Evolutionary conservation across 2,888 invertebrate genomes (phyloP).

Genomic region (Steromphala cineraria): DNA sequence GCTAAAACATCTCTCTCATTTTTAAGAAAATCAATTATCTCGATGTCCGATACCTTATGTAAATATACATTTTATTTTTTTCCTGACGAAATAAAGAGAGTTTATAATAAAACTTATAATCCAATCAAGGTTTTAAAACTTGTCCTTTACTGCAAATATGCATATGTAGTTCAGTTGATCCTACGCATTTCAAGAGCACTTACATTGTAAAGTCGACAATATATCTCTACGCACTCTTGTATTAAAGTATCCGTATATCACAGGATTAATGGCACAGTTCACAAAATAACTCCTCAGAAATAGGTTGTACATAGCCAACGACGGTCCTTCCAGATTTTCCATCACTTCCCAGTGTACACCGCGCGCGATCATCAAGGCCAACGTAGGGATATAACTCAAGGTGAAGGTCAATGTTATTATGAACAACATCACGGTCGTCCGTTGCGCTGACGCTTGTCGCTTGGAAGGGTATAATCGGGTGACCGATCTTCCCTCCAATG

Average conservation of each 20-base stretch:
- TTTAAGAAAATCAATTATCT: too few species aligned
- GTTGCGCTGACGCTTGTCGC: slow-evolving; percentile 25
- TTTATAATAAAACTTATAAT: too few species aligned
- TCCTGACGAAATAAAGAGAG: too few species aligned
- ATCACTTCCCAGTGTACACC: slow-evolving; percentile 37
- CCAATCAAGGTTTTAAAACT: too few species aligned
- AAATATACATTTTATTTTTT: too few species aligned
- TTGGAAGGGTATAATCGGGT: background rate
- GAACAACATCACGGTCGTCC: slow-evolving; percentile 50
- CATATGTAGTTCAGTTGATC: too few species aligned
- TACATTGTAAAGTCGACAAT: background rate
- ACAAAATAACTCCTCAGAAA: slow-evolving; percentile 50
- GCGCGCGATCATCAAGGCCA: slow-evolving; percentile 37
- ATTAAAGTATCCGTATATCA: slow-evolving; percentile 55
- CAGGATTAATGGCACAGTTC: slow-evolving; percentile 52
- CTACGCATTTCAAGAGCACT: background rate
- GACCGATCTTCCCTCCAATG: too few species aligned
- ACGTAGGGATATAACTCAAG: slow-evolving; percentile 42
- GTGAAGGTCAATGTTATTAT: slow-evolving; percentile 45
- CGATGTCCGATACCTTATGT: too few species aligned
- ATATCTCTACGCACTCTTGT: slow-evolving; percentile 41
- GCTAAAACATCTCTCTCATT: too few species aligned
- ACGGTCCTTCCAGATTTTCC: slow-evolving; percentile 31
- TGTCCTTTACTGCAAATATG: too few species aligned
- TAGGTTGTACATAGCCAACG: slow-evolving; percentile 41